Evolutionary conservation across 2,113 vertebrate genomes (phyloP).

Genomic region (Xiphophorus hellerii): DNA sequence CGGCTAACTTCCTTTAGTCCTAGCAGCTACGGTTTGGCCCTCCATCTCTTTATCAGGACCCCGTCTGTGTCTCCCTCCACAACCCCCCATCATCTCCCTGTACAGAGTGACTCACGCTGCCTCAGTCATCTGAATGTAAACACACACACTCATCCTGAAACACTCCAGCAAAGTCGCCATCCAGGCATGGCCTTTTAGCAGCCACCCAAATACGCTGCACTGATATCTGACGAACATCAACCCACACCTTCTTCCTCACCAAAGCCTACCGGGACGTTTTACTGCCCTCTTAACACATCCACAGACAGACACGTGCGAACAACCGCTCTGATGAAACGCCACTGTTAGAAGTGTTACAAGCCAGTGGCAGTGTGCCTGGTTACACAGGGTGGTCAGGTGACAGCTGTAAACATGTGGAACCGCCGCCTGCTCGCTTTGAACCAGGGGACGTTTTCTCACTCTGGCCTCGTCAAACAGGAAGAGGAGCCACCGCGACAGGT

Average conservation of each 20-base stretch:
- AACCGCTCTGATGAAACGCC: constrained; percentile 37
- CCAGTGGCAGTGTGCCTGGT: constrained; percentile 41
- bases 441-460: constrained; percentile 52
- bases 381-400: neutral
- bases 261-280: constrained; percentile 42
- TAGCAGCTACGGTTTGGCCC: constrained; percentile 7
- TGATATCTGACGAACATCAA: constrained; percentile 2
- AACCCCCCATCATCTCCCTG: too few relatives aligned
- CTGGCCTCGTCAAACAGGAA: constrained; percentile 31
- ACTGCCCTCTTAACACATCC: constrained; percentile 31
- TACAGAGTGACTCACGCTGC: constrained; percentile 48
- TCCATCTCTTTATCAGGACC: constrained; percentile 14
- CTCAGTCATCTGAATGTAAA: constrained; percentile 71
- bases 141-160: constrained; percentile 55
- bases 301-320: constrained; percentile 57
- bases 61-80: neutral
- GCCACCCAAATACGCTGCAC: constrained; percentile 37
- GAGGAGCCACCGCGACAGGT: constrained; percentile 47
- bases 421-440: constrained; percentile 62
- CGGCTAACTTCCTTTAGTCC: constrained; percentile 67
- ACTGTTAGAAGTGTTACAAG: constrained; percentile 48
- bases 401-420: constrained; percentile 60
- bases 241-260: constrained; percentile 18
- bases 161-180: constrained; percentile 39
- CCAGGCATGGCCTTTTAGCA: constrained; percentile 44